These are phyloP conservation scores for Rhamnusium bicolor DNA, from an alignment of 2,888 invertebrate species.

Conservation along the genomic window DNA sequence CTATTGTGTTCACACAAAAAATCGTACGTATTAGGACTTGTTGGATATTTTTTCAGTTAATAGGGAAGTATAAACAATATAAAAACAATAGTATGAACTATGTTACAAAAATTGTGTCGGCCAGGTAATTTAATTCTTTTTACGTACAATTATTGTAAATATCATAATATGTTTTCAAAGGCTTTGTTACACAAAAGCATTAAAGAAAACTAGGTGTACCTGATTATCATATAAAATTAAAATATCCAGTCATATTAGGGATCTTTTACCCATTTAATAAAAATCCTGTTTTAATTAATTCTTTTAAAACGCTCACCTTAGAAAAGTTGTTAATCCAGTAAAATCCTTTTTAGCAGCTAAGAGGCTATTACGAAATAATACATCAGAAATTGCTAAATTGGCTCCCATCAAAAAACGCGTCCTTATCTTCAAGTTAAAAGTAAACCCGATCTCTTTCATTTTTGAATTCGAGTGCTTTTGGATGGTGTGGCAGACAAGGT, in stretches of 20 bases:
- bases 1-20: no score
- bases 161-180: no score
- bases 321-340: background rate
- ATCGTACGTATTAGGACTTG: no score
- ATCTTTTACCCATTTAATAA: background rate
- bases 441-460: slow-evolving; percentile 3
- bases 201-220: no score
- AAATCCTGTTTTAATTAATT: background rate
- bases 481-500: slow-evolving; percentile 5
- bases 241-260: background rate
- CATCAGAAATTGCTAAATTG: background rate
- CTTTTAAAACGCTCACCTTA: background rate
- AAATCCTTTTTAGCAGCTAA: background rate
- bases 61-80: no score
- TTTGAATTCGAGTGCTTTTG: background rate
- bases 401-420: slow-evolving; percentile 2
- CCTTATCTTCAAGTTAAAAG: slow-evolving; percentile 7
- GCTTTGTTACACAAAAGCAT: no score
- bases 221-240: background rate
- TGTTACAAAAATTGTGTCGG: no score
- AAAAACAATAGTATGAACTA: no score
- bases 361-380: background rate
- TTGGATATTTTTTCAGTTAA: no score
- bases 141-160: no score
- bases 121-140: no score